Evolutionary conservation across 2,888 invertebrate genomes (phyloP).

Genomic region (Luperina testacea): DNA sequence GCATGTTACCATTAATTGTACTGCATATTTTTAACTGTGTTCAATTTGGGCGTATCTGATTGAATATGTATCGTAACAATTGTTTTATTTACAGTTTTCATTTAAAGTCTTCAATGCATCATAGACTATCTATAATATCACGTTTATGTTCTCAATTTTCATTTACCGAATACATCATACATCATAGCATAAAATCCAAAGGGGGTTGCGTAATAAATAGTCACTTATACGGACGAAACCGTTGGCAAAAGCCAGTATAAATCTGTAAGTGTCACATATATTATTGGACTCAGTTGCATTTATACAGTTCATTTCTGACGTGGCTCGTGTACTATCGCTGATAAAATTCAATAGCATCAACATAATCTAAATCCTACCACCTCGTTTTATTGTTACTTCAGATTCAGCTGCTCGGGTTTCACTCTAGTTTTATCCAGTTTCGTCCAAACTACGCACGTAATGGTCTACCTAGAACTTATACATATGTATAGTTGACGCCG

Average conservation of each 20-base stretch:
- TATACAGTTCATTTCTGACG: constrained; percentile 53
- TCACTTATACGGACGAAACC: constrained; percentile 16
- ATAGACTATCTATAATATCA: neutral
- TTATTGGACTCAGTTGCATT: constrained; percentile 53
- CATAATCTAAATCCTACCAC: constrained; percentile 46
- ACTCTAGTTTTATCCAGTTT: constrained; percentile 39
- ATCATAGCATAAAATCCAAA: constrained; percentile 35
- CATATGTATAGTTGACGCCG: neutral
- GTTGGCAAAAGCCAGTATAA: constrained; percentile 47
- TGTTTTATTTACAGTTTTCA: neutral
- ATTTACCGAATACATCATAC: constrained; percentile 31
- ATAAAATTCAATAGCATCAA: constrained; percentile 62
- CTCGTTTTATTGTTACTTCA: constrained; percentile 60
- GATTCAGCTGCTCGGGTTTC: constrained; percentile 34
- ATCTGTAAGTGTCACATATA: constrained; percentile 59
- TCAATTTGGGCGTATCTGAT: neutral
- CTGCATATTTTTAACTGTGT: constrained; percentile 9
- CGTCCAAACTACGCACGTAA: constrained; percentile 23
- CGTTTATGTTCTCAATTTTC: constrained; percentile 19
- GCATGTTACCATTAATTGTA: neutral
- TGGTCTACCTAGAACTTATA: neutral
- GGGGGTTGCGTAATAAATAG: constrained; percentile 52
- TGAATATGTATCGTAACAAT: neutral
- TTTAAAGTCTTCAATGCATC: neutral
- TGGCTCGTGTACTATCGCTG: constrained; percentile 16